Conservation (phyloP, 2,797 vertebrate genomes). For the Leptatherina wallacei region DNA sequence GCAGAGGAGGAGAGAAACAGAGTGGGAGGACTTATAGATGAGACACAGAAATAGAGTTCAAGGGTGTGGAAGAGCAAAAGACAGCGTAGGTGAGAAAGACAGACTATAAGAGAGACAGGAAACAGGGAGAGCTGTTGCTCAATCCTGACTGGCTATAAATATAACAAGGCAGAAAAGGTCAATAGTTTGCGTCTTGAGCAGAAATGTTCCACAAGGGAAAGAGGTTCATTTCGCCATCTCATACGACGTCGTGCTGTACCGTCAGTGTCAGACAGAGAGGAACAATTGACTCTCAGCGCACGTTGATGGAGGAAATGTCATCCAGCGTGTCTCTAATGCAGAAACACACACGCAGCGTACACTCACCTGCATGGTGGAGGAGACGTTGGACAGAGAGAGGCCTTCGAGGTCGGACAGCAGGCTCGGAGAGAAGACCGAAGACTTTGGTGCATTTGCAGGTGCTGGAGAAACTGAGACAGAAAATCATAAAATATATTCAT, state of each 20-base stretch:
- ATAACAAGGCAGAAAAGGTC: conserved; percentile 77
- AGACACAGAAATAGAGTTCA: conserved; percentile 75
- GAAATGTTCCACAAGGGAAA: conserved; percentile 73
- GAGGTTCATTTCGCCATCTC: conserved; percentile 69
- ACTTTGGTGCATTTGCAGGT: conserved; percentile 72
- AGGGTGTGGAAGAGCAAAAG: conserved; percentile 64
- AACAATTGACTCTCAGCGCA: conserved; percentile 50
- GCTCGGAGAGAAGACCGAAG: conserved; percentile 83
- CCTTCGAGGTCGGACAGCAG: conserved; percentile 92
- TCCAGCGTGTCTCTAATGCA: conserved; percentile 13
- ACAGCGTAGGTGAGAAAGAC: conserved; percentile 59
- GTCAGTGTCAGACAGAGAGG: conserved; percentile 49
- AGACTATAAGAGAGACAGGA: conserved; percentile 72
- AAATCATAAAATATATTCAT: neutral
- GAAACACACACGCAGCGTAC: neutral
- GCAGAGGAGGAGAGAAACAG: conserved; percentile 16
- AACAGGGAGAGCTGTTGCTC: conserved; percentile 55
- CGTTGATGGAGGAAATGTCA: conserved; percentile 54
- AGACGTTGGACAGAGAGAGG: conserved; percentile 86
- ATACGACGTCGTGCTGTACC: conserved; percentile 33
- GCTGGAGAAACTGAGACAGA: conserved; percentile 83
- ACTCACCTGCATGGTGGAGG: conserved; percentile 88
- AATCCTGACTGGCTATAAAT: conserved; percentile 74
- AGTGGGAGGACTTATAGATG: conserved; percentile 53
- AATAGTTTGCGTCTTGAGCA: conserved; percentile 65